Base-by-base conservation (phyloP, 2,797 vertebrate genomes). In the Pseudochromis fuscus region DNA sequence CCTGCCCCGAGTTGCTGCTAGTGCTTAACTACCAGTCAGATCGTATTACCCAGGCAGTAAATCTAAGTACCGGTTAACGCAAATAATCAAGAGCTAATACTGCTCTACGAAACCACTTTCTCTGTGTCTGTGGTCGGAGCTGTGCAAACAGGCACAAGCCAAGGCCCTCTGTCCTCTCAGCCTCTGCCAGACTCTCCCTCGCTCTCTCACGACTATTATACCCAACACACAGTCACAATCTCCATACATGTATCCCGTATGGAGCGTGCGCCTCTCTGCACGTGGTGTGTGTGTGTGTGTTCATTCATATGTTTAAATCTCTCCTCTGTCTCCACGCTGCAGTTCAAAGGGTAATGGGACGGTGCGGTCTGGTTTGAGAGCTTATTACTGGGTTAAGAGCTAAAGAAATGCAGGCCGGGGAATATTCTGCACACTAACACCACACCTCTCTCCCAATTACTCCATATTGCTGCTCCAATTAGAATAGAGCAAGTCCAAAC, bases 21-120 rank as follows among this genome's bases (percentile, higher is more conserved):
- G 82, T 84, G 86, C 87, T 94, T 95, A 95, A 92, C 90, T 91
- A 85, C 75, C 86, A 93, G 90, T 94, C 91, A 63, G 63, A 91
- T 90, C 85, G 49, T 89, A 91, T 93, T 93, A 93, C 91, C 61
- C 67, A 82, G 78, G 83, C 90, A 89, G 86, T 92, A 93, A 92
- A 93, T 94, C 90, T 91, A 87, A 91, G 88, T 83, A 86, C 83
- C 77, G 79, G 81, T 92, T 93, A 91, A 90, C 86, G 70, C 83
- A 89, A 91, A 93, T 89, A 91, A 92, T 92, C 83, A 89, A 89
- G 78, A 85, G 82, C 88, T 93, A 92, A 93, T 92, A 84, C 83
- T 76, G 80, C 87, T 82, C 57, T 74, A 90, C 81, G 49, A 83
- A 93, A 93, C 82, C 85, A 84, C 87, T 89, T 85, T 88, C 81